Percentiles rank a stretch among this genome's conserved stretches.
phyloP scores from a whole-genome alignment of 2,113 vertebrate genomes.

The Pygoscelis adeliae region DNA sequence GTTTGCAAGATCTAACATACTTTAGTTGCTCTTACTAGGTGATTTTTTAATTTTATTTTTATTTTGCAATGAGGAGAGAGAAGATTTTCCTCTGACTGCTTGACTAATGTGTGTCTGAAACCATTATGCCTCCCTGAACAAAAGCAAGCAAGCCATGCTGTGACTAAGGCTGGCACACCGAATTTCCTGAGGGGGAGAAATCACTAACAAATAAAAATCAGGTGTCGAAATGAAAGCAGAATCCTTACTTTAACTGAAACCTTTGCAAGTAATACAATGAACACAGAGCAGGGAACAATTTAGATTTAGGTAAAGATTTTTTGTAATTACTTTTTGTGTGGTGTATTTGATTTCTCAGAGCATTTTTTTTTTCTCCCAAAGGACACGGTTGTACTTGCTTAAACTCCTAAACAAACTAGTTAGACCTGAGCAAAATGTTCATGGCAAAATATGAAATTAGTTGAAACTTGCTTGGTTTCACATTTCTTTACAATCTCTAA shows the following conservation, averaged over 20 bases:
- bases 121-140: neutral
- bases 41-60: neutral
- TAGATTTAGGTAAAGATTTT: neutral
- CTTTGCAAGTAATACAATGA: neutral
- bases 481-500: slow-evolving; percentile 22
- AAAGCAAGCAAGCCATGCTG: neutral
- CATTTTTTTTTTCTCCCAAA: neutral
- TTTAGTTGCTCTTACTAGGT: neutral
- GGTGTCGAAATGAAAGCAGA: neutral
- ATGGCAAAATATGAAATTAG: neutral
- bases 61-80: neutral
- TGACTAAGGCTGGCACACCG: neutral
- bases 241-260: neutral
- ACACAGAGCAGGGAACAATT: neutral
- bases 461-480: slow-evolving; percentile 39
- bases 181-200: neutral
- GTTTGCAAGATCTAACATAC: neutral
- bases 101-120: neutral
- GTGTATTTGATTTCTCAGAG: neutral
- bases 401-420: slow-evolving; percentile 2
- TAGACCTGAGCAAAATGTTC: slow-evolving; percentile 19
- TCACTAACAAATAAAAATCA: neutral
- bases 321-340: neutral
- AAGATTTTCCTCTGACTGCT: neutral
- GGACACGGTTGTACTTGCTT: neutral